A percentile compares a stretch with the other conserved stretches of the same genome.
Evolutionary conservation across 53 echinoderm and acorn worm genomes (phyloP).

Genomic region (Patiria pectinifera): DNA sequence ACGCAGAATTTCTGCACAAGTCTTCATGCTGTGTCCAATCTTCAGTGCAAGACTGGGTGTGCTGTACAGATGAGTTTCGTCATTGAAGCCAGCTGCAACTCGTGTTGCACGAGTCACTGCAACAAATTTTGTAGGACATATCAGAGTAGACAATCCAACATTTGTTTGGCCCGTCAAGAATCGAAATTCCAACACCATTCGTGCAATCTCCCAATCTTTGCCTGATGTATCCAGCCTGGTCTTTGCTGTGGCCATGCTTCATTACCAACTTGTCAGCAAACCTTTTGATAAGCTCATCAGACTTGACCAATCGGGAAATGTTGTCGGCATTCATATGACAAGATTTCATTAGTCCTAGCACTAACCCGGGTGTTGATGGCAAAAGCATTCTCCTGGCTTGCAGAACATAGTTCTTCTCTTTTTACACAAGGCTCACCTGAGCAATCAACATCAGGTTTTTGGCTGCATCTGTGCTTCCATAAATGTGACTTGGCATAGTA

Average conservation of each 20-base stretch:
- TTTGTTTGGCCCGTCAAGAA: constrained; percentile 41
- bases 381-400: constrained; percentile 62
- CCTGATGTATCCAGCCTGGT: constrained; percentile 54
- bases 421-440: constrained; percentile 31
- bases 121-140: constrained; percentile 51
- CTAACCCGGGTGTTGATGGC: constrained; percentile 47
- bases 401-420: constrained; percentile 43
- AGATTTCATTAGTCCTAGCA: constrained; percentile 57
- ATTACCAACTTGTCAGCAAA: constrained; percentile 67
- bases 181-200: constrained; percentile 60
- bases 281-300: constrained; percentile 61
- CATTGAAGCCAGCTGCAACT: constrained; percentile 65
- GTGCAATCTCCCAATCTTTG: constrained; percentile 64
- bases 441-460: constrained; percentile 29
- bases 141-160: constrained; percentile 38
- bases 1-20: constrained; percentile 66
- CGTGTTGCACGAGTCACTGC: constrained; percentile 50
- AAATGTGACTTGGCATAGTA: constrained; percentile 68
- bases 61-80: constrained; percentile 45
- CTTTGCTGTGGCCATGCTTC: constrained; percentile 66
- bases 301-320: constrained; percentile 46
- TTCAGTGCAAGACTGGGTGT: constrained; percentile 70
- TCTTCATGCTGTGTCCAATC: constrained; percentile 71
- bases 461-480: constrained; percentile 75
- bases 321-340: constrained; percentile 60